A percentile compares a stretch with the other conserved stretches of the same genome.
Conservation (phyloP, 2,797 vertebrate species). For the Smutsia gigantea region DNA sequence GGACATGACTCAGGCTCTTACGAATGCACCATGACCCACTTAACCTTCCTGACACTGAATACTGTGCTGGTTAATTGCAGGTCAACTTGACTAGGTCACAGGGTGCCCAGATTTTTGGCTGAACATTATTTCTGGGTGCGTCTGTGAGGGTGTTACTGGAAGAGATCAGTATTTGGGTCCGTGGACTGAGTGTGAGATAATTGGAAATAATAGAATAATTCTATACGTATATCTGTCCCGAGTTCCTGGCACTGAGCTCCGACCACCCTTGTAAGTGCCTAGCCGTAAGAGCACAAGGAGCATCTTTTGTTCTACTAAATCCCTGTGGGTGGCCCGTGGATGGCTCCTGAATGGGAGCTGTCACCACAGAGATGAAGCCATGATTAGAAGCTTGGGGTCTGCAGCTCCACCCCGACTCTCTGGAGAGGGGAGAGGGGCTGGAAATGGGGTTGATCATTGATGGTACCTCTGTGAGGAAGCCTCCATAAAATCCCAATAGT, state of each 20-base stretch:
- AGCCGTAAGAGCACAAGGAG: neutral
- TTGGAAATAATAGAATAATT: neutral
- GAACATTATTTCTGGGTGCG: neutral
- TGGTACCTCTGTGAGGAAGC: neutral
- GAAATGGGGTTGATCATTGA: neutral
- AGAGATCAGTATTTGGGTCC: neutral
- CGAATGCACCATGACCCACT: neutral
- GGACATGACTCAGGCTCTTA: neutral
- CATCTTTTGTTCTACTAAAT: neutral
- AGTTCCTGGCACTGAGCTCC: neutral
- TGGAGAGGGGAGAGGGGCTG: neutral
- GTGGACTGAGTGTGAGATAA: neutral
- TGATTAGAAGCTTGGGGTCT: neutral
- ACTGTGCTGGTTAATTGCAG: neutral
- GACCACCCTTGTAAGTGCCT: neutral
- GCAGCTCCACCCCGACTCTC: neutral
- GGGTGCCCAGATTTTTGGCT: neutral
- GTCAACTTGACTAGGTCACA: neutral
- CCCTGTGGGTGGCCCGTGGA: neutral
- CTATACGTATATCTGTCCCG: neutral
- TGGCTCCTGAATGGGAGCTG: neutral
- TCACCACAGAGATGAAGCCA: neutral
- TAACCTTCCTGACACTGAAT: neutral
- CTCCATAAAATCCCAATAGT: neutral
- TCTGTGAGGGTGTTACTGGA: neutral